phyloP scores from a whole-genome alignment of 2,113 vertebrate genomes.

The Phaethon lepturus region DNA sequence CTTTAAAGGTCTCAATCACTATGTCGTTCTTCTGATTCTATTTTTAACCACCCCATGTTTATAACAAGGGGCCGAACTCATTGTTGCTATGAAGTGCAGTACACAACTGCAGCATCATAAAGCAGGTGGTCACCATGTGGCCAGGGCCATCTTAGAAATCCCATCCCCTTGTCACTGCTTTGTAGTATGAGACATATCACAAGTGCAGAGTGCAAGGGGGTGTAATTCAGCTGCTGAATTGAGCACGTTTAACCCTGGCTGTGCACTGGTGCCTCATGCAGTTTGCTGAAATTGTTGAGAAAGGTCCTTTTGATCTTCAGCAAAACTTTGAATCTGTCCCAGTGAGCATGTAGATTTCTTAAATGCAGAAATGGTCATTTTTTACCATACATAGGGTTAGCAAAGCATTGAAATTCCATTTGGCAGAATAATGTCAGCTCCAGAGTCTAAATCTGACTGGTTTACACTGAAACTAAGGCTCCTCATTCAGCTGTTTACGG shows the following conservation, averaged over 20 bases:
- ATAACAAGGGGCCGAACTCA: background rate
- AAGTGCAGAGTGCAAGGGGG: background rate
- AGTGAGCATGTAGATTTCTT: background rate
- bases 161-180: background rate
- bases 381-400: background rate
- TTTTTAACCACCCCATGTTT: background rate
- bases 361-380: background rate
- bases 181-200: rapidly evolving
- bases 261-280: background rate
- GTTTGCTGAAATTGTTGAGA: background rate
- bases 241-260: background rate
- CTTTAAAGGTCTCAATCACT: background rate
- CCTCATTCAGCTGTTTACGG: background rate
- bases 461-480: background rate
- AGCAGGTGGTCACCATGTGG: background rate
- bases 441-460: background rate
- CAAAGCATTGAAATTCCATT: background rate
- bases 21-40: background rate
- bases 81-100: background rate
- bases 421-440: background rate
- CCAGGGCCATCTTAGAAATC: background rate
- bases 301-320: background rate
- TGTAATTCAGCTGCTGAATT: background rate
- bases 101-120: background rate
- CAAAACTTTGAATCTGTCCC: background rate